Evolutionary conservation across 2,888 invertebrate genomes (phyloP), one percentile per base, ranked within the genome.

Genomic region (Lepetodrilus schrolli): DNA sequence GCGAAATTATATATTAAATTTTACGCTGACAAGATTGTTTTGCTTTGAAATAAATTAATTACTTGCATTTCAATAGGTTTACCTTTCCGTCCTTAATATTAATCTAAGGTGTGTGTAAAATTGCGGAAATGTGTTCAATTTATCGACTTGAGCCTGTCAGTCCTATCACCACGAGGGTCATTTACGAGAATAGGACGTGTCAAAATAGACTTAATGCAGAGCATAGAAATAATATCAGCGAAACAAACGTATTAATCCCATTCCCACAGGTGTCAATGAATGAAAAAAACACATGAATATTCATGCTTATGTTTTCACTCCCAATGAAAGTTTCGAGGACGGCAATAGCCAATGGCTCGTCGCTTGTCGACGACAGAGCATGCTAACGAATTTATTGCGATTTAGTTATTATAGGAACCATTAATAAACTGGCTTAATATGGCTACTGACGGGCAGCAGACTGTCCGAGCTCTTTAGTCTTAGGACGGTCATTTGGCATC

Each of bases 381-480:
- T 58, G 58, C 30, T 58, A 58, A 58, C 58, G 58, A 58, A 58
- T 58, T 58, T 58, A 58, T 58, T 58, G 58, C 58, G 58, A 58
- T 58, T 58, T 58, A 34, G 58, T 58, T 58, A 58, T 58, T 58
- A 58, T 13, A 30, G 58, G 30, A 58, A 30, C 58, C 30, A 58
- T 58, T 58, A 58, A 58, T 58, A 58, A 58, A 58, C 58, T 58
- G 34, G 58, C 58, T 30, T 58, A 58, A 58, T 58, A 30, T 34
- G 30, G 13, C 30, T 5, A 43, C 26, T 58, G 58, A 58, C 58
- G 58, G 23, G 17, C 34, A 34, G 30, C 58, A 58, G 58, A 58
- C 17, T 58, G 58, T 30, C 7, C 30, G 34, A 34, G 30, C 30
- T 34, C 58, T 5, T 58, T 17, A 3, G 10, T 58, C 58, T 58